A percentile compares a stretch with the other conserved stretches of the same genome.
Evolutionary conservation across 2,888 invertebrate species (phyloP).

Genomic region (Drosophila demipolita): DNA sequence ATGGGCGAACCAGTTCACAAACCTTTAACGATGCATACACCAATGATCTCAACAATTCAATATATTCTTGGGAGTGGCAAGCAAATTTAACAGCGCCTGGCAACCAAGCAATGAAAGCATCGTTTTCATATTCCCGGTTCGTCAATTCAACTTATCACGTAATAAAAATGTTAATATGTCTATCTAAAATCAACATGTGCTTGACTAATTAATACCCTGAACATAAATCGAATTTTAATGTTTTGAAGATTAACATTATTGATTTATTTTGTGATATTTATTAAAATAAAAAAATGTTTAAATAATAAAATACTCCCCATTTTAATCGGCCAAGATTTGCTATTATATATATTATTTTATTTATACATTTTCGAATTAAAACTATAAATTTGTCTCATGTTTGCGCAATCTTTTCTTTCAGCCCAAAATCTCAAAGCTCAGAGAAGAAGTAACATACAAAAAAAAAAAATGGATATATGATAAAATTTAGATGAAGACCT

Average conservation of each 20-base stretch:
- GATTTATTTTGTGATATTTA: background rate
- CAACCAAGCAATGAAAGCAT: background rate
- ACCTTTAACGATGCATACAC: slow-evolving; percentile 12
- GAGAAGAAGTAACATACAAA: background rate
- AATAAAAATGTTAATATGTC: slow-evolving; percentile 24
- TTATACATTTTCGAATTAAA: background rate
- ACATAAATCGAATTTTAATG: background rate
- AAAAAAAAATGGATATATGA: background rate
- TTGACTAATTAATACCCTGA: slow-evolving; percentile 3
- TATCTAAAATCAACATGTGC: background rate
- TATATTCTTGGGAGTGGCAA: slow-evolving; percentile 31
- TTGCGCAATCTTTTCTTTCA: background rate
- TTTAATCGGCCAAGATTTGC: background rate
- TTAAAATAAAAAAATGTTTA: too few species aligned
- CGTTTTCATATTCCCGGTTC: background rate
- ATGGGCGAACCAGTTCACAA: slow-evolving; percentile 38
- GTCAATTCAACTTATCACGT: slow-evolving; percentile 39
- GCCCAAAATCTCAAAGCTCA: background rate
- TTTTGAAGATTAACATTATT: background rate
- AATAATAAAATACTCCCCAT: background rate
- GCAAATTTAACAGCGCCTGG: slow-evolving; percentile 6
- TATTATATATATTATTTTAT: background rate
- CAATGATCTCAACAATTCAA: slow-evolving; percentile 50
- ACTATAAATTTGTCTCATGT: too few species aligned
- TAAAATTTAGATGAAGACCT: background rate